phyloP scores from a whole-genome alignment of 92 coral and sea anemone species.

The Zoanthus sansibaricus region DNA sequence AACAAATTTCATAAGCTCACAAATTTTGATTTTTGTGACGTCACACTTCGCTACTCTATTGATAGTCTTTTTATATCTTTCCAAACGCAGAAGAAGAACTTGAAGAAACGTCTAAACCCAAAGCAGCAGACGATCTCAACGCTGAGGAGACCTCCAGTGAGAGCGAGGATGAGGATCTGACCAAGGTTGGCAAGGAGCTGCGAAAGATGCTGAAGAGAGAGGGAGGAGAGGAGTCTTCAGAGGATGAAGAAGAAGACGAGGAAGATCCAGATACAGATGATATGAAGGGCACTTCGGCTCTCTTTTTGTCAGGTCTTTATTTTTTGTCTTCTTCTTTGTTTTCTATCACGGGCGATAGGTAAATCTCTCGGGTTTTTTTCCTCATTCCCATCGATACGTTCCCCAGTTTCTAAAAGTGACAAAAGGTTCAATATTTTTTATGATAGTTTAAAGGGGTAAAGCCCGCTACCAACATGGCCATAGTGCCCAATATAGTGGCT shows the following conservation, averaged over 20 bases:
- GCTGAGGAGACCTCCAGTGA: conserved; percentile 96
- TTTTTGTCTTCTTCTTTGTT: background rate
- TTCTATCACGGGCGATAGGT: too few species aligned
- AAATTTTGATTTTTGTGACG: too few species aligned
- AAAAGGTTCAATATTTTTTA: too few species aligned
- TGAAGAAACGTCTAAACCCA: conserved; percentile 78
- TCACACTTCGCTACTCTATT: too few species aligned
- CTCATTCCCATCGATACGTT: background rate
- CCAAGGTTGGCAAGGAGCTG: conserved; percentile 89
- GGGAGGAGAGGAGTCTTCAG: conserved; percentile 83
- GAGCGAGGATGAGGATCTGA: conserved; percentile 90
- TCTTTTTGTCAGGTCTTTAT: conserved; percentile 85
- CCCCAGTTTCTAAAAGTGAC: too few species aligned
- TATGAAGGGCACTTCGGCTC: conserved; percentile 88
- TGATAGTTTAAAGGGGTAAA: too few species aligned
- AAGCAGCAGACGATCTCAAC: conserved; percentile 91
- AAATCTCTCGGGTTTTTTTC: background rate
- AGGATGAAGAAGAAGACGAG: conserved; percentile 87
- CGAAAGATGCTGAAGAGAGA: conserved; percentile 91
- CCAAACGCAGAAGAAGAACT: conserved; percentile 60
- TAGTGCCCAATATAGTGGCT: too few species aligned
- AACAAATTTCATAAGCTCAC: too few species aligned
- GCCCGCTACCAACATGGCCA: too few species aligned
- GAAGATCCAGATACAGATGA: conserved; percentile 90
- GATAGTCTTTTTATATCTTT: background rate